phyloP scores from a whole-genome alignment of 2,888 invertebrate genomes.

The Pristionchus maxplancki region DNA sequence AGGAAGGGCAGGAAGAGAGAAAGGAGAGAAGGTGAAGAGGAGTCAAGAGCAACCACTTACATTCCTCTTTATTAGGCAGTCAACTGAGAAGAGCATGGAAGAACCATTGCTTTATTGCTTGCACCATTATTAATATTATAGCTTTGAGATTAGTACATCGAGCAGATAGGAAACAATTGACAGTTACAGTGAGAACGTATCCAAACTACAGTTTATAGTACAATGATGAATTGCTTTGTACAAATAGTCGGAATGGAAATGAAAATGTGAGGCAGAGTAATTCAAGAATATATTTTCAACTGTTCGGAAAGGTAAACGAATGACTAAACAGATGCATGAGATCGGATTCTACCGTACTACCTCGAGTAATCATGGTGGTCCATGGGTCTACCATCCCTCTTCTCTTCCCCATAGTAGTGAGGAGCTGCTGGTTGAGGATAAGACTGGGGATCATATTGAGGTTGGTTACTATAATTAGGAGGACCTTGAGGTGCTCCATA shows the following conservation, averaged over 20 bases:
- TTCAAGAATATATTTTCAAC: background rate
- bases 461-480: background rate
- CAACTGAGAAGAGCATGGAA: background rate
- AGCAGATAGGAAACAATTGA: background rate
- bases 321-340: background rate
- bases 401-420: slow-evolving; percentile 1
- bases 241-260: slow-evolving; percentile 2
- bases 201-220: background rate
- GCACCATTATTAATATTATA: background rate
- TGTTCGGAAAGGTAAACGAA: background rate
- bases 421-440: background rate
- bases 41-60: slow-evolving; percentile 28
- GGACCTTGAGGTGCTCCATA: slow-evolving; percentile 1
- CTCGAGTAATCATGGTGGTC: slow-evolving; percentile 24
- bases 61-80: slow-evolving; percentile 8
- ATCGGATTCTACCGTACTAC: background rate
- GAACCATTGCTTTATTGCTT: slow-evolving; percentile 36
- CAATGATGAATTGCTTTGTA: background rate
- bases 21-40: slow-evolving; percentile 3
- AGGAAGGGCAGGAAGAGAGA: background rate
- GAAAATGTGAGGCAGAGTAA: slow-evolving; percentile 2
- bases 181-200: background rate
- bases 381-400: slow-evolving; percentile 3
- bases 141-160: background rate
- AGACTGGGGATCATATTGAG: background rate